These are phyloP conservation scores for Oxytorus armatus DNA, from an alignment of 2,888 invertebrate species.

Conservation along the genomic window DNA sequence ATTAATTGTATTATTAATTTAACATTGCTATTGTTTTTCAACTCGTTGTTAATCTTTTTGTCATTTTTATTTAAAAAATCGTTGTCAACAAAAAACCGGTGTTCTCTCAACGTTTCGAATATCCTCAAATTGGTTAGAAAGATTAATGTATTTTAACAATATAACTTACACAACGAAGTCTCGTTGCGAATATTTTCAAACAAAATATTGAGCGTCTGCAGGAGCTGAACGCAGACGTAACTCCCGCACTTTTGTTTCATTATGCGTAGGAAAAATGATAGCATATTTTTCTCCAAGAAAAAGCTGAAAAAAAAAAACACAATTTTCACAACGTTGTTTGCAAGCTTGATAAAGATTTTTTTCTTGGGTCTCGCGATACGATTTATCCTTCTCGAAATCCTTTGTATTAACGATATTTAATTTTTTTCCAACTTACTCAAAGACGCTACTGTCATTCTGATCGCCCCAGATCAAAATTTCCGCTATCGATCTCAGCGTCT, in stretches of 20 bases:
- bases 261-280: conserved; percentile 98
- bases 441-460: conserved; percentile 99
- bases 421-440: conserved; percentile 99
- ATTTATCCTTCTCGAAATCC: too few species aligned
- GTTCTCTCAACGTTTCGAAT: too few species aligned
- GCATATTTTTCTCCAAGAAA: conserved; percentile 99
- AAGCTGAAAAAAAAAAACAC: conserved; percentile 90
- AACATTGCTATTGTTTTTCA: too few species aligned
- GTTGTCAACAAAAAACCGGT: too few species aligned
- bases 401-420: too few species aligned
- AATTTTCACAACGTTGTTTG: too few species aligned
- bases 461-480: conserved; percentile 99
- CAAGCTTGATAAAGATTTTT: too few species aligned
- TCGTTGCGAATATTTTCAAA: conserved; percentile 99
- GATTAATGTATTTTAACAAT: too few species aligned
- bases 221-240: conserved; percentile 98
- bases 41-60: too few species aligned
- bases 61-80: too few species aligned
- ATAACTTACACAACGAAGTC: conserved; percentile 97
- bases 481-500: conserved; percentile 97
- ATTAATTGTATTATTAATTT: too few species aligned
- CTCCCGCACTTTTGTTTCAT: conserved; percentile 99
- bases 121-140: too few species aligned
- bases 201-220: conserved; percentile 99
- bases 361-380: conserved; percentile 8